phyloP scores from a whole-genome alignment of 2,888 invertebrate genomes.

The Polyommatus icarus region DNA sequence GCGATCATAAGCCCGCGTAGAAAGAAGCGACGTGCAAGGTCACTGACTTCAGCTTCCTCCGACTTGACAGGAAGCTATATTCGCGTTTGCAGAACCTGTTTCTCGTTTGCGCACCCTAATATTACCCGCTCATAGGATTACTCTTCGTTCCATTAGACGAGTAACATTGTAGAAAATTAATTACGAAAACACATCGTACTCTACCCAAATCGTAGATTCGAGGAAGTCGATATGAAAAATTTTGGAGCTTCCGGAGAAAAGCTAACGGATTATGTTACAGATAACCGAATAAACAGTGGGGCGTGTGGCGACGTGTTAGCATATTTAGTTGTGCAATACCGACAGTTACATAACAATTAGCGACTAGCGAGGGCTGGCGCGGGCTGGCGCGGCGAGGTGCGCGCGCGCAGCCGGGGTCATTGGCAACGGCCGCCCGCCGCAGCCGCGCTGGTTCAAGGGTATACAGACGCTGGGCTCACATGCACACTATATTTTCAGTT shows the following conservation, averaged over 20 bases:
- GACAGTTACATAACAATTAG: constrained; percentile 78
- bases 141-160: constrained; percentile 43
- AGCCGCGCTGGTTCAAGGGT: constrained; percentile 81
- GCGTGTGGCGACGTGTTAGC: constrained; percentile 38
- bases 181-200: neutral
- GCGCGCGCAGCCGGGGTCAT: constrained; percentile 69
- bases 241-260: neutral
- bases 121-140: constrained; percentile 50
- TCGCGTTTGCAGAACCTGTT: constrained; percentile 73
- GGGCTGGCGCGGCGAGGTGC: constrained; percentile 71
- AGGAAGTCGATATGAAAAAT: neutral
- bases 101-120: constrained; percentile 61
- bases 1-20: constrained; percentile 74
- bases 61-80: constrained; percentile 72
- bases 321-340: constrained; percentile 59
- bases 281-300: constrained; percentile 11
- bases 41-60: constrained; percentile 74
- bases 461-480: constrained; percentile 65
- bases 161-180: neutral
- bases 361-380: constrained; percentile 51
- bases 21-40: constrained; percentile 73
- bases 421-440: constrained; percentile 77
- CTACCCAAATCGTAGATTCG: neutral
- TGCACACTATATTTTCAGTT: constrained; percentile 44
- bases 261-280: neutral